These are phyloP conservation scores for Otis tarda DNA, from an alignment of 2,113 vertebrate species.

Conservation along the genomic window DNA sequence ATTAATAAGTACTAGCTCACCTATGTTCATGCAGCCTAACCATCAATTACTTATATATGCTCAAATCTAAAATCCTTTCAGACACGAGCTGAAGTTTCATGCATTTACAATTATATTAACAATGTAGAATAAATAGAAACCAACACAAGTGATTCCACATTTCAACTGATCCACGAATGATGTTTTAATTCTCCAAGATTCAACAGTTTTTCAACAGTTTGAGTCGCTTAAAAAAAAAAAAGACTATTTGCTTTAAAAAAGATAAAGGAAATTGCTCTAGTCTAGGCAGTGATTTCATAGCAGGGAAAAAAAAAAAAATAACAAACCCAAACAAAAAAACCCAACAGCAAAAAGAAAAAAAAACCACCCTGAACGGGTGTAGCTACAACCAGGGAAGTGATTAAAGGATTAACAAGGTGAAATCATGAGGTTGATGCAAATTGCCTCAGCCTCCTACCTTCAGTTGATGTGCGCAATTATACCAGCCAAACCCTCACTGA, in stretches of 20 bases:
- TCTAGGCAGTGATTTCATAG: background rate
- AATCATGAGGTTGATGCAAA: background rate
- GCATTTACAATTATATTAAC: background rate
- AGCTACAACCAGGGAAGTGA: background rate
- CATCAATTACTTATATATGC: background rate
- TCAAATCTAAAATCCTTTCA: background rate
- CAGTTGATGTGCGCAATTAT: background rate
- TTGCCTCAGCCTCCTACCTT: background rate
- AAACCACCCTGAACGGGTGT: background rate
- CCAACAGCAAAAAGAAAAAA: background rate
- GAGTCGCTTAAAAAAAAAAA: background rate
- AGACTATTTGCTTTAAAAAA: background rate
- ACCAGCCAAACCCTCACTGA: background rate
- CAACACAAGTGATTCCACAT: background rate
- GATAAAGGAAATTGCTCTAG: background rate
- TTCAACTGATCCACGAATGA: background rate
- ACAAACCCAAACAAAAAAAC: background rate
- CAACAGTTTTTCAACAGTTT: background rate
- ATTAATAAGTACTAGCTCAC: background rate
- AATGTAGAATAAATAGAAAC: background rate
- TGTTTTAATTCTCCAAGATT: background rate
- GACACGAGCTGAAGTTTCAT: background rate
- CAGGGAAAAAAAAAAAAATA: background rate
- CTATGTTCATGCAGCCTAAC: background rate
- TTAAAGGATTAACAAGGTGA: background rate